phyloP scores from a whole-genome alignment of 2,888 invertebrate genomes.

The Synanthedon tipuliformis region DNA sequence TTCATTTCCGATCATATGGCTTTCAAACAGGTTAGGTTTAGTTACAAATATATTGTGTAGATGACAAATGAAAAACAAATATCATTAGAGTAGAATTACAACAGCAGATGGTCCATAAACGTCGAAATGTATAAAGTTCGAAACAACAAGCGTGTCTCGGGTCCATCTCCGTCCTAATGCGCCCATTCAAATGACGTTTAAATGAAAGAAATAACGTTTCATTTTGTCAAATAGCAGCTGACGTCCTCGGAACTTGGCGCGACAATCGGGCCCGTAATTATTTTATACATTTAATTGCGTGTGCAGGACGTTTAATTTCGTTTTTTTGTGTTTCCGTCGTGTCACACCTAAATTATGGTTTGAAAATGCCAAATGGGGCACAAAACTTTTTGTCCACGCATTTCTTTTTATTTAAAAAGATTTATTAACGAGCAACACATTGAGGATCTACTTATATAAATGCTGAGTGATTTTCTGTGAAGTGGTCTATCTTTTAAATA shows the following conservation, averaged over 20 bases:
- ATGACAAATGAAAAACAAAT: conserved; percentile 4
- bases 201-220: conserved; percentile 33
- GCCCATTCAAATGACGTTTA: conserved; percentile 14
- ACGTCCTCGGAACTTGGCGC: conserved; percentile 21
- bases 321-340: background rate
- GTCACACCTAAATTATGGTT: conserved; percentile 22
- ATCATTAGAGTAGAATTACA: conserved; percentile 18
- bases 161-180: conserved; percentile 11
- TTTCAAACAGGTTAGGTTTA: too few relatives aligned
- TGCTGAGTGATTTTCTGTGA: too few relatives aligned
- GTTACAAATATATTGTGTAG: background rate
- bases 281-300: conserved; percentile 37
- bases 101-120: conserved; percentile 46
- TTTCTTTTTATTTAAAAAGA: background rate
- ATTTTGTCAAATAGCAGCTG: conserved; percentile 34
- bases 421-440: background rate
- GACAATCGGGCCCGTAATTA: conserved; percentile 42
- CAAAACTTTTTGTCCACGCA: background rate
- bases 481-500: too few relatives aligned
- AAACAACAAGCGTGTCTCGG: conserved; percentile 26
- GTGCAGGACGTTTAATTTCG: conserved; percentile 21
- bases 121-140: conserved; percentile 44
- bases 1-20: too few relatives aligned
- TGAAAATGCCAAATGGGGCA: conserved; percentile 16
- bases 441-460: too few relatives aligned